phyloP scores from a whole-genome alignment of 2,113 vertebrate species.

The Melanerpes aurifrons region DNA sequence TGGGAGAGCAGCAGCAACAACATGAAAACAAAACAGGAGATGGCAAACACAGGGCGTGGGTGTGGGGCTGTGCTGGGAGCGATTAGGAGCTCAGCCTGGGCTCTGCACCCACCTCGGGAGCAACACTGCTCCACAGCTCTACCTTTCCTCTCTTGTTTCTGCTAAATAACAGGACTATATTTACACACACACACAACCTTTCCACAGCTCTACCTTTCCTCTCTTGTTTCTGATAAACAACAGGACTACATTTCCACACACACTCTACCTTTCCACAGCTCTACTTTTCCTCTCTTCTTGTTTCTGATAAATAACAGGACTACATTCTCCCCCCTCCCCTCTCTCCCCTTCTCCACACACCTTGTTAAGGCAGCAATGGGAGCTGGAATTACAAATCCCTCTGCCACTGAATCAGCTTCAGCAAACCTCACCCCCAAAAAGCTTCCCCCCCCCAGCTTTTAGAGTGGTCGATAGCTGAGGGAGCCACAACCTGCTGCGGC shows the following conservation, averaged over 20 bases:
- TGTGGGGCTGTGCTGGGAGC: background rate
- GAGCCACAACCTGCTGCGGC: background rate
- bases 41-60: background rate
- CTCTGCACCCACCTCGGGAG: background rate
- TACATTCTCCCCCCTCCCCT: too few species aligned
- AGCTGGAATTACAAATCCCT: background rate
- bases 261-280: background rate
- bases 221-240: background rate
- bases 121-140: background rate
- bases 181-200: too few species aligned
- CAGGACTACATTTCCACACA: background rate
- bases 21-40: background rate
- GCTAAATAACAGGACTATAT: background rate
- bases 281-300: background rate
- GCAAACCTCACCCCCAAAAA: background rate
- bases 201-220: too few species aligned
- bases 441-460: background rate
- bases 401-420: background rate
- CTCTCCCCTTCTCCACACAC: accelerated
- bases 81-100: background rate
- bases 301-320: background rate
- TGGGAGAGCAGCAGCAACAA: background rate
- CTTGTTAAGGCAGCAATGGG: background rate
- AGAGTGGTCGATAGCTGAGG: background rate
- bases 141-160: background rate